These are phyloP conservation scores for Carassius gibelio DNA, from an alignment of 2,113 vertebrate genomes.

Conservation along the genomic window DNA sequence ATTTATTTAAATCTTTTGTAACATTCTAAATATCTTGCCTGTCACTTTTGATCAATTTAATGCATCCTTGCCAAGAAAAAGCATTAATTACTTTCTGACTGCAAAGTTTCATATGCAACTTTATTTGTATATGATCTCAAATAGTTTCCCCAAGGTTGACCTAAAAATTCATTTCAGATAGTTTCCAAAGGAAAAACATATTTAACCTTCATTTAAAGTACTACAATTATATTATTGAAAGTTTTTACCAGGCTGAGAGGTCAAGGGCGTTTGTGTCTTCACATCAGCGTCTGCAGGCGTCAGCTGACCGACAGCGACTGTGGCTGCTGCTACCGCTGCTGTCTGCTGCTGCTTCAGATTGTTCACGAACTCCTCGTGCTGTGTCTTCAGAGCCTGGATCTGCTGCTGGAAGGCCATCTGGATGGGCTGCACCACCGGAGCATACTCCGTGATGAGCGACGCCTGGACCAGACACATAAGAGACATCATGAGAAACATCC, in stretches of 20 bases:
- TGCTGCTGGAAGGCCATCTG: conserved; percentile 96
- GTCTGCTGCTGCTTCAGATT: conserved; percentile 87
- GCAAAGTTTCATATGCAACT: not conserved
- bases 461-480: conserved; percentile 73
- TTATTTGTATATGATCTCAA: conserved; percentile 13
- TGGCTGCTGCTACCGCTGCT: conserved; percentile 71
- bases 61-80: no score
- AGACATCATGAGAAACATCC: not conserved
- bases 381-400: conserved; percentile 89
- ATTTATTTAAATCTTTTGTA: not conserved
- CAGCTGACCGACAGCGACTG: conserved; percentile 55
- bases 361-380: conserved; percentile 91
- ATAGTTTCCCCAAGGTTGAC: no score
- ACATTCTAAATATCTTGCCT: no score
- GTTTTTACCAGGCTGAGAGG: conserved; percentile 65
- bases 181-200: no score
- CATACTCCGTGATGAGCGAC: conserved; percentile 89
- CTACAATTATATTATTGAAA: not conserved
- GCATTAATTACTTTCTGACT: no score
- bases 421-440: conserved; percentile 88
- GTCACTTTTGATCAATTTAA: no score
- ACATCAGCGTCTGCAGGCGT: conserved; percentile 61
- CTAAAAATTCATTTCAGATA: no score
- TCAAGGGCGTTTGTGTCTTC: conserved; percentile 61
- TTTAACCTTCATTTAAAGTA: no score